These are phyloP conservation scores for Oligia fasciuncula DNA, from an alignment of 2,888 invertebrate species.

Conservation along the genomic window DNA sequence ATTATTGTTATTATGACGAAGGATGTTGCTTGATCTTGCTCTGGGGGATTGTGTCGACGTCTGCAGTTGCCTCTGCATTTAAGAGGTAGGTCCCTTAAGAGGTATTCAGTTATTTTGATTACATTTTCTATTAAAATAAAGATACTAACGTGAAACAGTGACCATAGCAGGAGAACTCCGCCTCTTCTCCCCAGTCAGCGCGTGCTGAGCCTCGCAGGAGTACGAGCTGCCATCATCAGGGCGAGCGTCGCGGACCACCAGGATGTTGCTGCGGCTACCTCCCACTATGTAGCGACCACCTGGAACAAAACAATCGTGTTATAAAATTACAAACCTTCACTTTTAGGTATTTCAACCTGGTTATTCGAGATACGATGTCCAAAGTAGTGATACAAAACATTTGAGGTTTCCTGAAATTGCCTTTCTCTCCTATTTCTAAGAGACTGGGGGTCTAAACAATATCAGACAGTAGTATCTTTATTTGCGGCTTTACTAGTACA, in stretches of 20 bases:
- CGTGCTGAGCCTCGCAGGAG: constrained; percentile 94
- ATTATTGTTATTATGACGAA: too few relatives aligned
- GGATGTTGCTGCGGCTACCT: constrained; percentile 89
- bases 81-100: too few relatives aligned
- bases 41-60: too few relatives aligned
- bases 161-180: constrained; percentile 92
- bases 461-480: neutral
- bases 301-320: constrained; percentile 71
- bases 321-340: neutral
- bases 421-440: neutral
- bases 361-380: neutral
- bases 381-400: neutral
- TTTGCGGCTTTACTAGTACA: neutral
- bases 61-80: too few relatives aligned
- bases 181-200: constrained; percentile 94
- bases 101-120: neutral
- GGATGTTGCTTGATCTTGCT: too few relatives aligned
- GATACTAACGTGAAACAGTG: constrained; percentile 92
- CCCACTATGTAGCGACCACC: constrained; percentile 92
- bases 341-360: neutral
- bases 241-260: constrained; percentile 93
- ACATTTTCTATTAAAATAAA: neutral
- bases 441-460: neutral
- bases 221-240: constrained; percentile 93
- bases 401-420: neutral